These are phyloP conservation scores for Mirza zaza DNA, from an alignment of 2,113 vertebrate species.

Conservation along the genomic window DNA sequence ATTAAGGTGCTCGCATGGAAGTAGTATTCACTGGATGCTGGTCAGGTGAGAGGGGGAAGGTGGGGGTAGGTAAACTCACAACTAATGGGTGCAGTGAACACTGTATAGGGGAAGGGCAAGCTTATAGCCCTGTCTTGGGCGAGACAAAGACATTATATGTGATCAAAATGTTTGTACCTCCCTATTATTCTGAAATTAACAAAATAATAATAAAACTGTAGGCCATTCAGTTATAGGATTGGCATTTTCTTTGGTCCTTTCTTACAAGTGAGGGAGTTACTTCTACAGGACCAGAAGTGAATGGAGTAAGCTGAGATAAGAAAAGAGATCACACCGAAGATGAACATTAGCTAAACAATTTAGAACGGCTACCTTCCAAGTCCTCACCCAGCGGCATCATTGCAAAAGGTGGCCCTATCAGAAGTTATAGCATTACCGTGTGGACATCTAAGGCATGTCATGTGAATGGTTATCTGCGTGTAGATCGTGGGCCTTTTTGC, in stretches of 20 bases:
- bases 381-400: not conserved
- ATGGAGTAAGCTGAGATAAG: not conserved
- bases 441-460: not conserved
- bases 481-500: not conserved
- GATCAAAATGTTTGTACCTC: no score
- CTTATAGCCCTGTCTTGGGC: no score
- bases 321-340: not conserved
- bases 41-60: no score
- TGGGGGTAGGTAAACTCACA: no score
- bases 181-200: no score
- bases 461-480: not conserved
- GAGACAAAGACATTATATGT: no score
- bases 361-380: not conserved
- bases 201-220: not conserved
- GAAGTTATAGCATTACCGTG: not conserved
- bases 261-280: not conserved
- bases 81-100: no score
- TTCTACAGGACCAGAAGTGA: not conserved
- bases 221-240: not conserved
- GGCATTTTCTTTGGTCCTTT: not conserved
- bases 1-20: no score
- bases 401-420: not conserved
- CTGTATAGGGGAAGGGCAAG: no score
- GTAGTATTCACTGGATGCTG: no score
- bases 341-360: not conserved